These are phyloP conservation scores for Malurus splendens DNA, from an alignment of 2,797 vertebrate genomes.

Conservation along the genomic window DNA sequence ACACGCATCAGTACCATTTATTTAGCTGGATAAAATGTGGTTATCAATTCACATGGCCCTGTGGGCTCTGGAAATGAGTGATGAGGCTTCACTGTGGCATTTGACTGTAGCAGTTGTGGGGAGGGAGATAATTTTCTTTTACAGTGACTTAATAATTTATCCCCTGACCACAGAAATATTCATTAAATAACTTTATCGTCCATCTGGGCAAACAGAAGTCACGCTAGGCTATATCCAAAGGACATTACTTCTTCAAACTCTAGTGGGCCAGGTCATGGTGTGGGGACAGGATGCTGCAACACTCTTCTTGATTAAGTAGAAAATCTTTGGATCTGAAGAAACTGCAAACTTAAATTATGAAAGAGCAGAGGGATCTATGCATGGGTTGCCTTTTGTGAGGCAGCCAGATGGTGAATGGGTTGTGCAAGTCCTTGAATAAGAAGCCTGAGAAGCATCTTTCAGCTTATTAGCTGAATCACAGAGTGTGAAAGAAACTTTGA, in stretches of 20 bases:
- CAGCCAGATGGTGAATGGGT: slow-evolving; percentile 60
- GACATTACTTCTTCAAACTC: background rate
- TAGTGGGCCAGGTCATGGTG: background rate
- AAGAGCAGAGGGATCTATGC: slow-evolving; percentile 1
- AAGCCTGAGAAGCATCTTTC: slow-evolving; percentile 49
- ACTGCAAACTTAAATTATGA: background rate
- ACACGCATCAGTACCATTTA: background rate
- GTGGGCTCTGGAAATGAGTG: background rate
- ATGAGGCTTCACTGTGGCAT: background rate
- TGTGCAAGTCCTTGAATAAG: slow-evolving; percentile 47
- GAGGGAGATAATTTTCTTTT: background rate
- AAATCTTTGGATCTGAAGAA: background rate
- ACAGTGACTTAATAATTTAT: slow-evolving; percentile 9
- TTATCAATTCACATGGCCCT: background rate
- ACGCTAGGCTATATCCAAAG: background rate
- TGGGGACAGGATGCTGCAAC: background rate
- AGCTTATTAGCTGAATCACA: slow-evolving; percentile 61
- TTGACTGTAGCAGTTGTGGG: background rate
- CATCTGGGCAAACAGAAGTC: background rate
- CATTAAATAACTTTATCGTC: background rate
- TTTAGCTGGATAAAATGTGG: background rate
- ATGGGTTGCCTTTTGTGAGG: slow-evolving; percentile 38
- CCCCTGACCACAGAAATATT: background rate
- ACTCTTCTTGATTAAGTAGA: background rate
- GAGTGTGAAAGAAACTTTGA: slow-evolving; percentile 59